These are phyloP conservation scores for Hippolais icterina DNA, from an alignment of 2,113 vertebrate genomes.

Conservation along the genomic window DNA sequence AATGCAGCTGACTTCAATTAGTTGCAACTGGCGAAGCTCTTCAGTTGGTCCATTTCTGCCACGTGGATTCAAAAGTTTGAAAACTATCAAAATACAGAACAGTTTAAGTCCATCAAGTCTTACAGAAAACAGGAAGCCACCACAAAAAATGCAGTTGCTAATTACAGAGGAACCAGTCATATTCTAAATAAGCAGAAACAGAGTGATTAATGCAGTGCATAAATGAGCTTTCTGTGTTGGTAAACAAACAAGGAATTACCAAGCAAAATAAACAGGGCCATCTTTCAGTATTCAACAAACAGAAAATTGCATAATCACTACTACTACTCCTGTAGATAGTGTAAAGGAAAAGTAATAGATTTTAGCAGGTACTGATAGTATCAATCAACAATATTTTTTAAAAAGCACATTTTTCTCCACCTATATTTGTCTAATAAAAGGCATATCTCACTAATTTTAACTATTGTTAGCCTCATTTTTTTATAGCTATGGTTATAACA, in stretches of 20 bases:
- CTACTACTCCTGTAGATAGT: background rate
- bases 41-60: background rate
- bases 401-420: rapidly evolving
- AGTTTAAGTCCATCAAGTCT: background rate
- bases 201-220: background rate
- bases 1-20: background rate
- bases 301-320: background rate
- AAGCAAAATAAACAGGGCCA: background rate
- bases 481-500: background rate
- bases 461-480: background rate
- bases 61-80: background rate
- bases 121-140: background rate
- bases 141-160: background rate
- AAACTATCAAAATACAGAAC: background rate
- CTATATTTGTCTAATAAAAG: background rate
- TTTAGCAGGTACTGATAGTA: background rate
- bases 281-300: background rate
- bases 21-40: background rate
- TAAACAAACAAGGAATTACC: background rate
- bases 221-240: background rate
- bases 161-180: background rate
- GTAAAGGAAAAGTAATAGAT: background rate
- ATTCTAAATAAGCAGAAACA: background rate
- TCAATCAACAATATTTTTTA: background rate
- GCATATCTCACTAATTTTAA: background rate